These are phyloP conservation scores for Myotis myotis DNA, from an alignment of 2,797 vertebrate species.

Conservation along the genomic window DNA sequence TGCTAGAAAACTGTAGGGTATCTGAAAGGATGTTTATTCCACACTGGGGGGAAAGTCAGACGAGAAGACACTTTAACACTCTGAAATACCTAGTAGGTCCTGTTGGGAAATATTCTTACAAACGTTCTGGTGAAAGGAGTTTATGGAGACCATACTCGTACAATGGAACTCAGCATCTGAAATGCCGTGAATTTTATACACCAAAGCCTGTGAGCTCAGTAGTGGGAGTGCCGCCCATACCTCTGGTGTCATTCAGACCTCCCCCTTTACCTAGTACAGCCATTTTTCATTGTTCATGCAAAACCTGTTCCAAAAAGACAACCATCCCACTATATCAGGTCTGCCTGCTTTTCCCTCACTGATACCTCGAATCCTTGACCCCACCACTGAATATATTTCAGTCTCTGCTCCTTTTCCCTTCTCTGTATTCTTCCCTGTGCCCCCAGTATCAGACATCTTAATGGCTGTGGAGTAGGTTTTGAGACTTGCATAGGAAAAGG, in stretches of 20 bases:
- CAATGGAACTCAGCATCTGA: neutral
- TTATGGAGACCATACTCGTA: neutral
- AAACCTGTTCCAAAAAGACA: neutral
- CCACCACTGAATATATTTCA: neutral
- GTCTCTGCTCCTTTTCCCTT: neutral
- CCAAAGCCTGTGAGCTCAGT: neutral
- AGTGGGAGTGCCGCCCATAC: neutral
- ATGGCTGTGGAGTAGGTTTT: neutral
- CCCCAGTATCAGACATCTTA: neutral
- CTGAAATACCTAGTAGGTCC: neutral
- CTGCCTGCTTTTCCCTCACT: neutral
- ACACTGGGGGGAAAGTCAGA: neutral
- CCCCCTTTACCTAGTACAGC: neutral
- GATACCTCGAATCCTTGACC: neutral
- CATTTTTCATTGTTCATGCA: neutral
- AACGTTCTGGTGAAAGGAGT: neutral
- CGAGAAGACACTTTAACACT: neutral
- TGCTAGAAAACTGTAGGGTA: neutral
- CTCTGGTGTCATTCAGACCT: neutral
- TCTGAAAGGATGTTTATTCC: neutral
- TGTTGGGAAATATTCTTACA: neutral
- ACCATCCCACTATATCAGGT: too few relatives aligned
- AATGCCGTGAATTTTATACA: neutral
- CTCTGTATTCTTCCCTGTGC: neutral
- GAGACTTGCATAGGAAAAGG: neutral